phyloP scores from a whole-genome alignment of 2,888 invertebrate genomes.

The Leucophenga montana region DNA sequence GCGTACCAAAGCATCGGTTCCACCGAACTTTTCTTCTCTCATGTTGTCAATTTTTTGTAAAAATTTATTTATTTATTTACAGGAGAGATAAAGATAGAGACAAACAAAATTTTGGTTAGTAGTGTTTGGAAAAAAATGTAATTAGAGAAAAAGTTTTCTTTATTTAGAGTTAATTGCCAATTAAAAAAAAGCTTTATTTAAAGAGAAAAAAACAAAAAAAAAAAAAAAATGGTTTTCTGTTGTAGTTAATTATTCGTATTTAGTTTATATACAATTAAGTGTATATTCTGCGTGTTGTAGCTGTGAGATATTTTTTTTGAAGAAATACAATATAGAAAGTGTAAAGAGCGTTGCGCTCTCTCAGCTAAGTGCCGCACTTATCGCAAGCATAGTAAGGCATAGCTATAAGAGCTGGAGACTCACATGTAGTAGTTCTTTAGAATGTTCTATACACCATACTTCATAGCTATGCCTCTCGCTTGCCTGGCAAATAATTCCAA shows the following conservation, averaged over 20 bases:
- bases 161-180: slow-evolving; percentile 26
- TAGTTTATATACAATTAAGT: neutral
- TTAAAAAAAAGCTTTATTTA: slow-evolving; percentile 20
- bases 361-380: slow-evolving; percentile 69
- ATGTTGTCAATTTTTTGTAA: slow-evolving; percentile 42
- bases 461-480: slow-evolving; percentile 59
- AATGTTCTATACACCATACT: slow-evolving; percentile 40
- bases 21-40: slow-evolving; percentile 1
- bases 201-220: neutral
- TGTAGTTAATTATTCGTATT: neutral
- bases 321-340: neutral
- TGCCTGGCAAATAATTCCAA: slow-evolving; percentile 71
- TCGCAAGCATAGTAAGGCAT: slow-evolving; percentile 64
- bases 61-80: slow-evolving; percentile 43
- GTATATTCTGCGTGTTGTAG: neutral
- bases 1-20: no score
- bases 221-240: no score
- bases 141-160: slow-evolving; percentile 24
- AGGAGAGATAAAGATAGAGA: slow-evolving; percentile 13
- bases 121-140: slow-evolving; percentile 24
- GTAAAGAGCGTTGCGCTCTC: slow-evolving; percentile 9
- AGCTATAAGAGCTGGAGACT: slow-evolving; percentile 45
- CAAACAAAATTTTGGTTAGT: slow-evolving; percentile 13
- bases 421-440: neutral
- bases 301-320: slow-evolving; percentile 1